Evolutionary conservation across 2,113 vertebrate species (phyloP).

Genomic region (Syngnathoides biaculeatus): DNA sequence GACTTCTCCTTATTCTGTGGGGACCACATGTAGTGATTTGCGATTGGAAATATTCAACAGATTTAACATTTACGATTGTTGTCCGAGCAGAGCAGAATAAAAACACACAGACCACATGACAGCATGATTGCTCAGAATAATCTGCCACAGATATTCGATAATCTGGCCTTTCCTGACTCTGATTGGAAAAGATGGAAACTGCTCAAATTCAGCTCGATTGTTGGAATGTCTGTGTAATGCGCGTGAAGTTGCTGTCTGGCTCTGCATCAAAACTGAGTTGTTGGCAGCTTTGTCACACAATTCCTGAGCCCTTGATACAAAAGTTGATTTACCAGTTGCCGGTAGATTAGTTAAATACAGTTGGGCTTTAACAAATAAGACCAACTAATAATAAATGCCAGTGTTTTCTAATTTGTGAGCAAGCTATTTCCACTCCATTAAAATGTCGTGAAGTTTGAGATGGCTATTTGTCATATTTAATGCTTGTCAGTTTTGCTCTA

Average conservation of each 20-base stretch:
- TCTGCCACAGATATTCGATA: no score
- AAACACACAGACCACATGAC: no score
- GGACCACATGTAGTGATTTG: no score
- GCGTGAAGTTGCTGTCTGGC: slow-evolving; percentile 10
- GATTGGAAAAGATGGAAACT: no score
- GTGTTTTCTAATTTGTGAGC: neutral
- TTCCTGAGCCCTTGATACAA: neutral
- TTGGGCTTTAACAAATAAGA: neutral
- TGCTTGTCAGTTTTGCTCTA: neutral
- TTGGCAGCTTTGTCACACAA: neutral
- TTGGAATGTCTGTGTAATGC: no score
- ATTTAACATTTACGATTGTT: no score
- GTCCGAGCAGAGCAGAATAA: no score
- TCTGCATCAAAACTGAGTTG: slow-evolving; percentile 16
- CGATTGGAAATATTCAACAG: no score
- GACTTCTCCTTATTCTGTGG: no score
- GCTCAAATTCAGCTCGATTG: neutral
- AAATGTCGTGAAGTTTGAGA: neutral
- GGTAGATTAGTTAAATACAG: neutral
- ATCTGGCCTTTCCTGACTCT: no score
- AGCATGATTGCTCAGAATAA: no score
- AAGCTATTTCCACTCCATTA: neutral
- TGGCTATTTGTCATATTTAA: neutral
- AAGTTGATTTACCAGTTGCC: neutral
- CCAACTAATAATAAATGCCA: neutral